A percentile compares a stretch with the other conserved stretches of the same genome.
Conservation (phyloP, 2,888 invertebrate genomes). For the Hirtodrosophila trivittata region DNA sequence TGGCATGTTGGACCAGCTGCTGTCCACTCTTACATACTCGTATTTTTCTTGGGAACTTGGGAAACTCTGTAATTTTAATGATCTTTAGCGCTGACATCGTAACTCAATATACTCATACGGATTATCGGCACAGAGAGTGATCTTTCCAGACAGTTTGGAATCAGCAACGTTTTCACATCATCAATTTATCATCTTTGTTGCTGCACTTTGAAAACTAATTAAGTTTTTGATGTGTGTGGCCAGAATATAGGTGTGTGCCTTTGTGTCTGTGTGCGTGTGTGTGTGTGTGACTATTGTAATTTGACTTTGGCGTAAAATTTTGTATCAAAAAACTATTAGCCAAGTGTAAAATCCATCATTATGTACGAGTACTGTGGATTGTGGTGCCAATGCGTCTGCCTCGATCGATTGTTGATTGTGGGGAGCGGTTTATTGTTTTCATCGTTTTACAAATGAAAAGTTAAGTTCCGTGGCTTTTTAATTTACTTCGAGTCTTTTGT, state of each 20-base stretch:
- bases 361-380: slow-evolving; percentile 31
- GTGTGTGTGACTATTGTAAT: slow-evolving; percentile 60
- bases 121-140: slow-evolving; percentile 25
- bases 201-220: slow-evolving; percentile 76
- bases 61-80: slow-evolving; percentile 75
- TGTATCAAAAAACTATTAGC: slow-evolving; percentile 77
- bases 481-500: slow-evolving; percentile 49
- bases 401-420: slow-evolving; percentile 27
- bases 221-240: slow-evolving; percentile 67
- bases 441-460: slow-evolving; percentile 50
- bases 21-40: neutral
- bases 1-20: slow-evolving; percentile 36
- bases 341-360: slow-evolving; percentile 68
- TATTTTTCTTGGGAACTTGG: slow-evolving; percentile 51
- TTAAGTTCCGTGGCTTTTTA: slow-evolving; percentile 62
- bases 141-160: slow-evolving; percentile 74
- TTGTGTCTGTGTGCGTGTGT: slow-evolving; percentile 29
- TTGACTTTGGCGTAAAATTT: slow-evolving; percentile 72
- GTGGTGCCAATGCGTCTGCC: slow-evolving; percentile 68
- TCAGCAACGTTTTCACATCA: slow-evolving; percentile 50
- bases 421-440: slow-evolving; percentile 47
- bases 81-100: slow-evolving; percentile 62
- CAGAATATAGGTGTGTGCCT: slow-evolving; percentile 26
- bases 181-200: slow-evolving; percentile 28
- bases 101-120: slow-evolving; percentile 57